Percentiles rank a stretch among this genome's conserved stretches.
These are phyloP conservation scores for Microtus richardsoni DNA, from an alignment of 2,113 vertebrate genomes.

Conservation along the genomic window DNA sequence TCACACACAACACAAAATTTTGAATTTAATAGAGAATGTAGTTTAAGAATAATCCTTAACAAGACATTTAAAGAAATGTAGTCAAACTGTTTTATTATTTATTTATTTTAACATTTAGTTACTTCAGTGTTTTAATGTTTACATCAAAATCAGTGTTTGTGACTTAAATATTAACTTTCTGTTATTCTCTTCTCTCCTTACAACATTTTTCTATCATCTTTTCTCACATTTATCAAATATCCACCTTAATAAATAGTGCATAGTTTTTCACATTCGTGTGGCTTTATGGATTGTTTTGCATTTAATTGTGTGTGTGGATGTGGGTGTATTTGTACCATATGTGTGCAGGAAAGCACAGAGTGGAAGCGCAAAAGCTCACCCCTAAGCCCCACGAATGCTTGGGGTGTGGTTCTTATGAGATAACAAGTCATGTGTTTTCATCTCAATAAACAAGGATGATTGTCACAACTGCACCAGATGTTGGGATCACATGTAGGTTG, in stretches of 20 bases:
- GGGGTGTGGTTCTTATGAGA: not conserved
- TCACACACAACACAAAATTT: not conserved
- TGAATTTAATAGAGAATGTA: not conserved
- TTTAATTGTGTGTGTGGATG: not conserved
- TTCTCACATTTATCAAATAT: not conserved
- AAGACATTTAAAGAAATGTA: not conserved
- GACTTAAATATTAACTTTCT: not conserved
- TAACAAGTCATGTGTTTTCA: not conserved
- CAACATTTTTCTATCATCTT: not conserved
- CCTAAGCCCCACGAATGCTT: not conserved
- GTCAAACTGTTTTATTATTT: not conserved
- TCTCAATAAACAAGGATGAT: not conserved
- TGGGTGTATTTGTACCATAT: not conserved
- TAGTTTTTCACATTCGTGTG: not conserved
- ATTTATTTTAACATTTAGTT: not conserved
- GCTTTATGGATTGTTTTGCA: not conserved
- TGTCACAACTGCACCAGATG: not conserved
- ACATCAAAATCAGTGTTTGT: not conserved
- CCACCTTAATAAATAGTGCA: not conserved
- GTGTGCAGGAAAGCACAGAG: not conserved
- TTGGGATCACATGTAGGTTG: not conserved
- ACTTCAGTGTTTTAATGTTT: not conserved
- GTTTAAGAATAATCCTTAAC: not conserved
- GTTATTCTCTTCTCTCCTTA: not conserved
- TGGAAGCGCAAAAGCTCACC: not conserved